Evolutionary conservation across 2,888 invertebrate genomes (phyloP), one percentile per base, ranked within the genome.

Genomic region (Loripinus fragilis): DNA sequence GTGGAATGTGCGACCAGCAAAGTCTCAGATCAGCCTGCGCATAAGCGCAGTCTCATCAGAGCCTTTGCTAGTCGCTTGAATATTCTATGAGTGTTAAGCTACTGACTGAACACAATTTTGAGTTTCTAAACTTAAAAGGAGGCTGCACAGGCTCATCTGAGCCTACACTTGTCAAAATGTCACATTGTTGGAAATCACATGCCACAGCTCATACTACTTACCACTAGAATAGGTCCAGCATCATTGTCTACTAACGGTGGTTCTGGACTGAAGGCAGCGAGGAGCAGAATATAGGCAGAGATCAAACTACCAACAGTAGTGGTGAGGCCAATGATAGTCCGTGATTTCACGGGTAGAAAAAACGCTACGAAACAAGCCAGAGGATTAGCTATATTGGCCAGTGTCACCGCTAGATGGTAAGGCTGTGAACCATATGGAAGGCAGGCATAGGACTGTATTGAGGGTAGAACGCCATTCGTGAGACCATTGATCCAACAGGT

Each of bases 301-400:
- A 96, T 94, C 42, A 94, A 80, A 23, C 95, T 90, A 1, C 95
- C 94, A 12, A 92, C 50, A 0, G 85, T 45, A 0, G 92, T 90
- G 66, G 94, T 86, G 0, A 83, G 33, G 2, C 77, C 42, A 10
- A 93, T 86, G 28, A 80, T 77, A 0, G 64, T 30, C 20, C 84
- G 66, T 3, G 89, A 87, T 28, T 74, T 75, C 81, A 89, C 87
- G 15, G 92, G 92, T 45, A 94, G 69, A 84, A 95, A 93, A 86
- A 95, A 95, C 7, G 95, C 95, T 17, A 95, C 79, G 78, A 95
- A 95, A 91, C 95, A 97, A 82, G 96, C 96, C 41, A 95, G 93
- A 33, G 97, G 97, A 94, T 97, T 97, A 48, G 97, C 96, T 93
- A 97, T 95, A 81, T 96, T 96, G 86, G 96, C 95, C 84, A 97